Evolutionary conservation across 1,140 invertebrate species (phyloP).

Genomic region (Oncopodura yosiiana): DNA sequence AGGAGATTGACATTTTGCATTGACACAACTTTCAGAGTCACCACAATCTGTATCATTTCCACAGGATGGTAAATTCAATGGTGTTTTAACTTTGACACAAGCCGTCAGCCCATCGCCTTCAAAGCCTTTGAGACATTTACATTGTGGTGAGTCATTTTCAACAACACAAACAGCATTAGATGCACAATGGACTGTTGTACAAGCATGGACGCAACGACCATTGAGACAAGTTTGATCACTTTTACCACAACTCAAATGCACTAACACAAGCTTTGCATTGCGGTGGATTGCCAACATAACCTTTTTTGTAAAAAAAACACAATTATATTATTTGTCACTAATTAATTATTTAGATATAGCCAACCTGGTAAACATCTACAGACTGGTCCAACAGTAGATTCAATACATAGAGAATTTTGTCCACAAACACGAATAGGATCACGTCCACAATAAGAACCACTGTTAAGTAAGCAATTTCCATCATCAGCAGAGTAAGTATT

Average conservation of each 20-base stretch:
- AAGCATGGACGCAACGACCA: slow-evolving; percentile 34
- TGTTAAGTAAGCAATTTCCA: slow-evolving; percentile 33
- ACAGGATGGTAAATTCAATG: slow-evolving; percentile 63
- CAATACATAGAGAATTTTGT: slow-evolving; percentile 33
- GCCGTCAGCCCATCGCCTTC: slow-evolving; percentile 57
- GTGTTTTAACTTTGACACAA: slow-evolving; percentile 35
- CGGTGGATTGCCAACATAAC: slow-evolving; percentile 65
- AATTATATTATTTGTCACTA: background rate
- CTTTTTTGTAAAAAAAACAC: slow-evolving; percentile 51
- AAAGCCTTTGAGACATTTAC: slow-evolving; percentile 34
- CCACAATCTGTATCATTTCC: slow-evolving; percentile 65
- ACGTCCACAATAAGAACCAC: slow-evolving; percentile 34
- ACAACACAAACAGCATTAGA: slow-evolving; percentile 34
- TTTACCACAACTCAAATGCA: slow-evolving; percentile 61
- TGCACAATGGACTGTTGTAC: slow-evolving; percentile 29
- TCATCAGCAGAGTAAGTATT: slow-evolving; percentile 34
- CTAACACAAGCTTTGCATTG: slow-evolving; percentile 66
- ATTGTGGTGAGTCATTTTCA: slow-evolving; percentile 29
- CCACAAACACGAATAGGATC: slow-evolving; percentile 34
- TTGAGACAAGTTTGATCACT: slow-evolving; percentile 60
- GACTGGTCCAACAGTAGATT: slow-evolving; percentile 33
- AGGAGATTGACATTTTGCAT: slow-evolving; percentile 69
- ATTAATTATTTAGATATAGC: background rate
- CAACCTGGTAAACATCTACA: slow-evolving; percentile 47
- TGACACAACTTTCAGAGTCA: slow-evolving; percentile 60